Conservation (phyloP, 2,797 vertebrate genomes). For the Anguilla marmorata region DNA sequence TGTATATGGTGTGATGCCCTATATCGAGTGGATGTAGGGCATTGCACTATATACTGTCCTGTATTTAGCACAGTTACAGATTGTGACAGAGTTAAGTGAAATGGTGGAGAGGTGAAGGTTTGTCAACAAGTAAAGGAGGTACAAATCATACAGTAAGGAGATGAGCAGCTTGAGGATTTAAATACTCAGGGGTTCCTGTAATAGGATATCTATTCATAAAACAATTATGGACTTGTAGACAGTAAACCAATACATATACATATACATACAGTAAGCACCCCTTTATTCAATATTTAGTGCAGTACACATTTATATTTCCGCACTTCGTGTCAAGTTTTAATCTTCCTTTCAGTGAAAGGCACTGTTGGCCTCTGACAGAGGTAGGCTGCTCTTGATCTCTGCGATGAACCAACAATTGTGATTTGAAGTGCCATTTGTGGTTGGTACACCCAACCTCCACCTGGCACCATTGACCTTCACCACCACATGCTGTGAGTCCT, state of each 20-base stretch:
- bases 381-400: neutral
- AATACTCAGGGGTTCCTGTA: neutral
- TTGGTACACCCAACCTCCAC: neutral
- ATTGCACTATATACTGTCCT: neutral
- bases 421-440: constrained; percentile 6
- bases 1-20: neutral
- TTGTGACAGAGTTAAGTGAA: neutral
- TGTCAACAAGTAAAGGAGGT: neutral
- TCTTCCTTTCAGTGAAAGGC: neutral
- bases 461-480: neutral
- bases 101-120: neutral
- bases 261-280: neutral
- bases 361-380: neutral
- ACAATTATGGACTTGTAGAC: neutral
- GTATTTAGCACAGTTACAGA: neutral
- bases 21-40: neutral
- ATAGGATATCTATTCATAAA: neutral
- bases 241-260: neutral
- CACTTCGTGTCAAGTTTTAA: neutral
- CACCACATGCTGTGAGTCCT: neutral
- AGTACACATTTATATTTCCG: neutral
- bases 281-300: neutral
- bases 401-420: constrained; percentile 8
- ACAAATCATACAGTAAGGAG: neutral
- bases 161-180: neutral